Base-by-base conservation (phyloP, 2,113 vertebrate genomes). In the Protobothrops mucrosquamatus region DNA sequence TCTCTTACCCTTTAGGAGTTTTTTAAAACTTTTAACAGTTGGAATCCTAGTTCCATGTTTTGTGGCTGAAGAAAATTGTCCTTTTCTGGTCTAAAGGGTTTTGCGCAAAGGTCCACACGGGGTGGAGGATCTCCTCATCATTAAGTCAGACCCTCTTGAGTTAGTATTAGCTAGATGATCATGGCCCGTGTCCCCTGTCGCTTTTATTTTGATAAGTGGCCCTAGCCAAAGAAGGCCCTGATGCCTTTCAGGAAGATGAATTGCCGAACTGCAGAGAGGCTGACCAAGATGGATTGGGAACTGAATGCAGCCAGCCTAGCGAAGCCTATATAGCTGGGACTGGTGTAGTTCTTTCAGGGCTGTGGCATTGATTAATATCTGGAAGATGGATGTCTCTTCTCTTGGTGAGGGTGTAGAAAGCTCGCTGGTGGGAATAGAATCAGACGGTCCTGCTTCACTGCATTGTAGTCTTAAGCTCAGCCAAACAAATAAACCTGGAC, bases 291-390 rank as follows among this genome's bases (percentile, higher is more conserved):
- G 87, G 93, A 92, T 93, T 54, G 90, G 23, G 14, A 23, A 14
- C 54, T 90, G 59, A 89, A 52, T 2, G 48, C 55, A 85, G 69
- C 69, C 92, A 54, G 26, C 29, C 90, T 26, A 23, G 46, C 2
- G 5, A 61, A n/a, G 55, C 52, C 23, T 24, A 23, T 24, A n/a
- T n/a, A 39, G n/a, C 61, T 64, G 87, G 55, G 43, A 56, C 9
- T 43, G 69, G 34, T 54, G 10, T 48, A 46, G 54, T 61, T 54
- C 46, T 29, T 11, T 12, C 22, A 3, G 46, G 22, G n/a, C 69
- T 18, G 0, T 64, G 90, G 55, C 56, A 91, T 89, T 85, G 93
- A 91, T 93, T 93, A 88, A 91, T 59, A 91, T 43, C 87, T 10
- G 48, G 69, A 54, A 89, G 93, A 93, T 89, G 86, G 61, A 89